A percentile compares a stretch with the other conserved stretches of the same genome.
These are phyloP conservation scores for Prolemur simus DNA, from an alignment of 2,113 vertebrate species.

Conservation along the genomic window DNA sequence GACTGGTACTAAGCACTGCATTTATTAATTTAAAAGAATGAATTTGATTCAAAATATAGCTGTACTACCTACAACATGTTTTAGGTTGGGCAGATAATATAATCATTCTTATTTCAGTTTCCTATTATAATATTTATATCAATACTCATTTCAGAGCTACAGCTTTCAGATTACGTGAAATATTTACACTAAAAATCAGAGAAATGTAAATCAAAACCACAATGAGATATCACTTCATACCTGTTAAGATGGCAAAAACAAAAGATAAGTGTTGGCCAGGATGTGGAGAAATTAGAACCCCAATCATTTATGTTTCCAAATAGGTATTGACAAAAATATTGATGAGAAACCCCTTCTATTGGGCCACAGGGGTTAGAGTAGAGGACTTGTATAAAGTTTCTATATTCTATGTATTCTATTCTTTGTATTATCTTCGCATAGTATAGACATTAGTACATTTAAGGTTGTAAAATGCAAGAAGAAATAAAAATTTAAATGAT, in stretches of 20 bases:
- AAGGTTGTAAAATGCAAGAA: neutral
- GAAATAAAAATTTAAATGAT: neutral
- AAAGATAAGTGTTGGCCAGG: neutral
- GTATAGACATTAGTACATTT: constrained; percentile 8
- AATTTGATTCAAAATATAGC: neutral
- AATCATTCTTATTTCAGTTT: neutral
- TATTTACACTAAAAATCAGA: neutral
- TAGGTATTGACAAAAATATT: neutral
- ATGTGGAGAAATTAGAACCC: neutral
- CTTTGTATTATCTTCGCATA: neutral
- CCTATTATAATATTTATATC: neutral
- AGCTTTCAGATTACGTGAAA: neutral
- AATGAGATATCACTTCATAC: neutral
- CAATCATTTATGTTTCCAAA: neutral
- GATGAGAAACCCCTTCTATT: neutral
- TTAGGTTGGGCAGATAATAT: neutral
- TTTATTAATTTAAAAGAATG: neutral
- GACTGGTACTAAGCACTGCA: neutral
- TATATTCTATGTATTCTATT: neutral
- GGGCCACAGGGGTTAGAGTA: neutral
- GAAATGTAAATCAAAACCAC: neutral
- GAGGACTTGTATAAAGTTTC: neutral
- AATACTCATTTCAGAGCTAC: neutral
- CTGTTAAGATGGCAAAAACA: neutral
- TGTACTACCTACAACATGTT: neutral